Percentiles rank a stretch among this genome's conserved stretches.
Evolutionary conservation across 2,797 vertebrate species (phyloP).

Genomic region (Presbytis comata): DNA sequence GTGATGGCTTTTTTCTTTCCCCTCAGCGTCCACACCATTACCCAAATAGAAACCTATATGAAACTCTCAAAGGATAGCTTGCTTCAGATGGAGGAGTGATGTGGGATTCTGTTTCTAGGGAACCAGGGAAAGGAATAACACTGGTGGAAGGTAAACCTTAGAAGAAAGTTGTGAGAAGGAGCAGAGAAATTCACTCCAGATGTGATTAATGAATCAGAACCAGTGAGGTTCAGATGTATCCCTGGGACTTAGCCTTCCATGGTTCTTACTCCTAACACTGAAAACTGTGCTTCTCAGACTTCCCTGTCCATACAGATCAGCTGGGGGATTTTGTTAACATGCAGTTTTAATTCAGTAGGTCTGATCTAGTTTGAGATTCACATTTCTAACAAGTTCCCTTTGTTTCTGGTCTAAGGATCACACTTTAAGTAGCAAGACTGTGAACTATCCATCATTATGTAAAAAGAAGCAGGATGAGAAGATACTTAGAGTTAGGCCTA

Average conservation of each 20-base stretch:
- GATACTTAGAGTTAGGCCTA: slow-evolving; percentile 18
- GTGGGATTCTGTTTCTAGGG: background rate
- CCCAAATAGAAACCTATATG: background rate
- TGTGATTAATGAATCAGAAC: background rate
- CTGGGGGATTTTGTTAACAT: background rate
- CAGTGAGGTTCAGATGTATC: background rate
- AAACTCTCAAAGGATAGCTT: background rate
- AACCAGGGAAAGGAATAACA: background rate
- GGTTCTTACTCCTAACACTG: background rate
- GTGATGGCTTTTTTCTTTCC: background rate
- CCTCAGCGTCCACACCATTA: background rate
- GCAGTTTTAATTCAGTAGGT: background rate
- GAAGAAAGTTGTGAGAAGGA: background rate
- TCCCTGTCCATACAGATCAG: background rate
- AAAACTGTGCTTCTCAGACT: background rate
- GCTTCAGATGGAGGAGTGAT: background rate
- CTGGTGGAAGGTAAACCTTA: background rate
- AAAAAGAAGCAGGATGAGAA: background rate
- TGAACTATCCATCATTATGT: background rate
- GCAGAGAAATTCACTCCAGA: background rate
- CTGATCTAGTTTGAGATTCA: background rate
- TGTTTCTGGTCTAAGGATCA: background rate
- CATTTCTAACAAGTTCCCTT: background rate
- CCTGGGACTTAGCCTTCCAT: background rate
- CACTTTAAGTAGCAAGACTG: background rate